phyloP scores from a whole-genome alignment of 2,113 vertebrate species.

The Archilochus colubris region DNA sequence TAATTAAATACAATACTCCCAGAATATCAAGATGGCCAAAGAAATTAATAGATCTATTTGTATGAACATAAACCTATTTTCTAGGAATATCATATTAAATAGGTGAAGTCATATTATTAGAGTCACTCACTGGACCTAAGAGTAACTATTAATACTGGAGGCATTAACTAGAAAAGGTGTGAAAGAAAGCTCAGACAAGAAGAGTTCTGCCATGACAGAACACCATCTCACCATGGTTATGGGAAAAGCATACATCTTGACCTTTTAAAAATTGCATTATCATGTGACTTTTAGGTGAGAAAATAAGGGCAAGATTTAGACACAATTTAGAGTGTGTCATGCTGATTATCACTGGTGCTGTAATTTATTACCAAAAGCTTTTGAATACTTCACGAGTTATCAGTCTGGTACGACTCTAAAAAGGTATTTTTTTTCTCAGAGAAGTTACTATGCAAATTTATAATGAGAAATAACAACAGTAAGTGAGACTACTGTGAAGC shows the following conservation, averaged over 20 bases:
- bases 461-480: not conserved
- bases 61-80: not conserved
- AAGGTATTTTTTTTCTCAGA: not conserved
- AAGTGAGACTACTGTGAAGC: not conserved
- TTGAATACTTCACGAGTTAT: not conserved
- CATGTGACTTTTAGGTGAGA: not conserved
- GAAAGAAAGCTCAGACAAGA: not conserved
- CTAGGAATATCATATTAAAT: not conserved
- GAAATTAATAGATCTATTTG: not conserved
- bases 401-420: not conserved
- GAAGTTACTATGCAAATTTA: not conserved
- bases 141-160: not conserved
- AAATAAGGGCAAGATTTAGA: not conserved
- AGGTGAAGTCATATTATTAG: not conserved
- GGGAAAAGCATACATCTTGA: not conserved
- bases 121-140: not conserved
- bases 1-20: not conserved
- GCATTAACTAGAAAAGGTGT: not conserved
- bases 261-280: conserved; percentile 8
- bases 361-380: not conserved
- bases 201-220: not conserved
- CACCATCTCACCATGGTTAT: not conserved
- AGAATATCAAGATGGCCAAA: not conserved
- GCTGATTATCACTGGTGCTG: not conserved
- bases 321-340: not conserved